Evolutionary conservation across 2,888 invertebrate genomes (phyloP), one percentile per base, ranked within the genome.

Genomic region (Cetonia aurata): DNA sequence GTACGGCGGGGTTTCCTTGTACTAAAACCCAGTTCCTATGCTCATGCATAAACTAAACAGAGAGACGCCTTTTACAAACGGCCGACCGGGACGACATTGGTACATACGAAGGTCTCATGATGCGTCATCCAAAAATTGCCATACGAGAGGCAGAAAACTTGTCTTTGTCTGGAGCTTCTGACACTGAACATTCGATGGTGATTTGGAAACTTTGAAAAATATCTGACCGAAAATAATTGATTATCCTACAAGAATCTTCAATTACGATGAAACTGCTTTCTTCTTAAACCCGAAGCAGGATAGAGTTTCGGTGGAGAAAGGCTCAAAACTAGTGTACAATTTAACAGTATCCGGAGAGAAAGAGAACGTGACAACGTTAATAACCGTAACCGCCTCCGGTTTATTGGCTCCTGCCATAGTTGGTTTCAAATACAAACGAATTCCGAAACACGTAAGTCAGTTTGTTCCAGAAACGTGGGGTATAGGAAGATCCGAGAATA

Each of bases 401-500:
- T 17, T 59, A 9, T 15, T 76, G 17, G 48, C 74, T 12, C 74
- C 76, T 12, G 74, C 75, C 9, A 74, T 76, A 74, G 70, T 77
- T 8, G 73, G 82, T 33, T 82, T 77, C 69, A 69, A 74, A 33
- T 81, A 82, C 71, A 72, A 80, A 72, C 75, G 80, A 50, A 74
- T 82, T 25, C 81, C 80, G 9, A 62, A 69, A 60, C 69, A 69
- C 57, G 69, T 81, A 41, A 72, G 73, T 6, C 41, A 70, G 55
- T 75, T 72, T 52, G 75, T 82, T 50, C 81, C 82, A 59, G 56
- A 74, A 72, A 77, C 73, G 12, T 85, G 83, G 83, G 79, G 79
- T 46, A 68, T 83, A 31, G 83, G 83, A 69, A 81, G 78, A 73
- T 82, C 80, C 80, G 83, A 85, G 12, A 80, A 74, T 62, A 84